A percentile compares a stretch with the other conserved stretches of the same genome.
Evolutionary conservation across 2,113 vertebrate genomes (phyloP).

Genomic region (Trogon melanurus): DNA sequence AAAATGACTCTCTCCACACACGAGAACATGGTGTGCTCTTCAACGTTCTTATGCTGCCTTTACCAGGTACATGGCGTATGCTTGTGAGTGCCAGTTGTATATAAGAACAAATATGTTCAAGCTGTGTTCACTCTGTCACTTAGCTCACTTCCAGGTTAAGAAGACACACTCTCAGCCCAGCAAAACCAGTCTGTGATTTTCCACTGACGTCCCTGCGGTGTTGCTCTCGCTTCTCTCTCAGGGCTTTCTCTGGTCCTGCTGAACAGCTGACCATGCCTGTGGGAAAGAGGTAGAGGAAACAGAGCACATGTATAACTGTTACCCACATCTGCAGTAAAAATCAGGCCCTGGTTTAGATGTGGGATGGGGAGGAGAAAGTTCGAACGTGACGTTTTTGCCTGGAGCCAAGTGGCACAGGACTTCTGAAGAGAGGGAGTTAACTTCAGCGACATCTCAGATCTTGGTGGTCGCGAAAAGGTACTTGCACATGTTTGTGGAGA

Average conservation of each 20-base stretch:
- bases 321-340: neutral
- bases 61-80: too few species aligned
- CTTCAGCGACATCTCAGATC: neutral
- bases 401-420: neutral
- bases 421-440: neutral
- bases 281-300: neutral
- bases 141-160: neutral
- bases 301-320: neutral
- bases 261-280: neutral
- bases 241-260: neutral
- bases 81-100: neutral
- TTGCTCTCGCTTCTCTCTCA: neutral
- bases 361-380: neutral
- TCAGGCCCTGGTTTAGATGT: neutral
- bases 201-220: neutral
- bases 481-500: neutral
- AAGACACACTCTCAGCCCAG: neutral
- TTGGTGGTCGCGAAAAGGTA: neutral
- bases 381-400: neutral
- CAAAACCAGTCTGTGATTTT: neutral
- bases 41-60: fast-evolving
- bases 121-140: neutral
- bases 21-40: fast-evolving
- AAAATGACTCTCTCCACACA: neutral
- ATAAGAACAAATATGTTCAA: fast-evolving